phyloP scores from a whole-genome alignment of 2,797 vertebrate species.

The Schizothorax lantsangensis region DNA sequence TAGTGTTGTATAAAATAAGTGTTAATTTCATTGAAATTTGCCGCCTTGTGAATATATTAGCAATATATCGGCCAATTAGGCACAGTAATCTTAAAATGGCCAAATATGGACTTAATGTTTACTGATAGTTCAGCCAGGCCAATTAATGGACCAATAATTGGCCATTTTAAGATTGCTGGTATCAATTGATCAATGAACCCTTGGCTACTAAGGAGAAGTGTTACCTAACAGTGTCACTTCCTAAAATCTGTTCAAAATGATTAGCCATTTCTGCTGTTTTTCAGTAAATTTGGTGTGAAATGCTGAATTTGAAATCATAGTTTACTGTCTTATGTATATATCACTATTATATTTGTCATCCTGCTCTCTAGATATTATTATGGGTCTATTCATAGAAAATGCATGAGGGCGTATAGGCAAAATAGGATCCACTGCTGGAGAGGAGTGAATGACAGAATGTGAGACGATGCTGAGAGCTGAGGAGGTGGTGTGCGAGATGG shows the following conservation, averaged over 20 bases:
- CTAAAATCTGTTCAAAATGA: neutral
- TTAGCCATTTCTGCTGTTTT: neutral
- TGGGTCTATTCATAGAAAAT: neutral
- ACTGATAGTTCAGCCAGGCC: neutral
- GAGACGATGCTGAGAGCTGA: conserved; percentile 61
- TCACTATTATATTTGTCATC: neutral
- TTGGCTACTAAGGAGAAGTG: neutral
- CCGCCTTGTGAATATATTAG: neutral
- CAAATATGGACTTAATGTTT: neutral
- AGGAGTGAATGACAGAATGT: conserved; percentile 58
- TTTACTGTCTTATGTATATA: neutral
- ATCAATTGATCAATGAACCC: neutral
- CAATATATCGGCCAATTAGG: neutral
- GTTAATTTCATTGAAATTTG: neutral
- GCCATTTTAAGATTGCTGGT: neutral
- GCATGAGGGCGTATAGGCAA: neutral
- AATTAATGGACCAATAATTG: neutral
- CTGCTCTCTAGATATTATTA: neutral
- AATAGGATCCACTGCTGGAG: conserved; percentile 10
- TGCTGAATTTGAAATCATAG: neutral
- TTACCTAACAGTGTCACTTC: neutral
- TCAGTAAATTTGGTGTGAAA: neutral
- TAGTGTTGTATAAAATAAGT: too few species aligned
- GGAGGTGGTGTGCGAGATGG: conserved; percentile 64
- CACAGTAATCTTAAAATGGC: neutral